phyloP scores from a whole-genome alignment of 1,140 invertebrate genomes.

The Hormaphis cornu region DNA sequence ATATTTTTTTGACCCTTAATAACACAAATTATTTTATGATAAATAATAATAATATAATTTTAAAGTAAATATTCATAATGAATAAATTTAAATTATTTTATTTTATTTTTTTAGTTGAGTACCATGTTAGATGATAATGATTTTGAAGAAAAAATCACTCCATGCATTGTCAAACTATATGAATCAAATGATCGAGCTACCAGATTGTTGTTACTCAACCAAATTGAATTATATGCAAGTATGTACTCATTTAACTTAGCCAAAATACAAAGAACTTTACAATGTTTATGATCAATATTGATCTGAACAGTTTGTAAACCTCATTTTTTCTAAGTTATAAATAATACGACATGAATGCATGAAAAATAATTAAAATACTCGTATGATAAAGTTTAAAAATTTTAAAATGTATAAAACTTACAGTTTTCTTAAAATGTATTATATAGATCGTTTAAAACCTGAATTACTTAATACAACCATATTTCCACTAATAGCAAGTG shows the following conservation, averaged over 20 bases:
- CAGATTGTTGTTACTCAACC: slow-evolving; percentile 81
- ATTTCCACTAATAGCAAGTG: slow-evolving; percentile 71
- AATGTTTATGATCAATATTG: too few relatives aligned
- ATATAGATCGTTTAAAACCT: slow-evolving; percentile 41
- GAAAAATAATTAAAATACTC: too few relatives aligned
- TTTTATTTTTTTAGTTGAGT: slow-evolving; percentile 56
- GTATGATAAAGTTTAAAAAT: too few relatives aligned
- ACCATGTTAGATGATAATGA: slow-evolving; percentile 77
- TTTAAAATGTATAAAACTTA: too few relatives aligned
- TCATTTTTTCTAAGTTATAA: too few relatives aligned
- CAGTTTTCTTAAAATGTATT: too few relatives aligned
- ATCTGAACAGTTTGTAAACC: too few relatives aligned
- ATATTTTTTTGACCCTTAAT: too few relatives aligned
- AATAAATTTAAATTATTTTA: neutral
- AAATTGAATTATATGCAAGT: slow-evolving; percentile 71
- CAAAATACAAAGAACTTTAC: neutral
- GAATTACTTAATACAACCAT: slow-evolving; percentile 14
- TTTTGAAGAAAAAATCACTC: slow-evolving; percentile 93
- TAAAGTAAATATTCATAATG: too few relatives aligned
- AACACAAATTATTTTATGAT: too few relatives aligned
- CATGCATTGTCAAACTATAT: slow-evolving; percentile 94
- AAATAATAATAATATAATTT: too few relatives aligned
- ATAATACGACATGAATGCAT: too few relatives aligned
- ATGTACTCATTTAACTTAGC: slow-evolving; percentile 14
- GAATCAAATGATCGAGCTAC: slow-evolving; percentile 90